These are phyloP conservation scores for Drosophila quadrilineata DNA, from an alignment of 1,140 invertebrate species.

Conservation along the genomic window DNA sequence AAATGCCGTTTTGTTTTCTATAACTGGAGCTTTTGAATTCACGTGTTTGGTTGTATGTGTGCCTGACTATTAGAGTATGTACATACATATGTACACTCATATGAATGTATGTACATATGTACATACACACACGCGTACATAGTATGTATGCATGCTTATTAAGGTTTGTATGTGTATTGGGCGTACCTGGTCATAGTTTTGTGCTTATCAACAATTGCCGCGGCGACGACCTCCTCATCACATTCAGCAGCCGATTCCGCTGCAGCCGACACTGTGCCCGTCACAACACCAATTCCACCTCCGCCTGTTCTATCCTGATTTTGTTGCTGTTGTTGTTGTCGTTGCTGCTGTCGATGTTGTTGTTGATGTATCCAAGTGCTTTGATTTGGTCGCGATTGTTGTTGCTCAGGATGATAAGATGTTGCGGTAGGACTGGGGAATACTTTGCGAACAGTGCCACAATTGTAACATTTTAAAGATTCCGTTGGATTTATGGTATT, in stretches of 20 bases:
- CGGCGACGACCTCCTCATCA: constrained; percentile 54
- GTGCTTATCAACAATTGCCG: constrained; percentile 51
- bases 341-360: constrained; percentile 20
- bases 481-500: constrained; percentile 93
- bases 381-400: constrained; percentile 21
- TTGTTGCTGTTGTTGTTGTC: neutral
- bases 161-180: constrained; percentile 9
- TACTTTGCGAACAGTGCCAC: constrained; percentile 85
- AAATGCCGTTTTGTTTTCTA: constrained; percentile 28
- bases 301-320: constrained; percentile 1
- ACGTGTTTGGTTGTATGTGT: neutral
- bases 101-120: no score
- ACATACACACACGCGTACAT: constrained; percentile 3
- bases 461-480: constrained; percentile 89
- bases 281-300: neutral
- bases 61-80: no score
- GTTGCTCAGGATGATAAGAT: constrained; percentile 41
- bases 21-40: constrained; percentile 30
- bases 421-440: constrained; percentile 64
- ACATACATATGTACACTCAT: constrained; percentile 1
- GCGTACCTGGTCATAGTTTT: constrained; percentile 49
- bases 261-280: constrained; percentile 10
- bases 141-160: constrained; percentile 12
- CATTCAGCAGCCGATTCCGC: constrained; percentile 40
- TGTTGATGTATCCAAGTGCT: constrained; percentile 40